These are phyloP conservation scores for Arizona elegans DNA, from an alignment of 2,113 vertebrate species.

Conservation along the genomic window DNA sequence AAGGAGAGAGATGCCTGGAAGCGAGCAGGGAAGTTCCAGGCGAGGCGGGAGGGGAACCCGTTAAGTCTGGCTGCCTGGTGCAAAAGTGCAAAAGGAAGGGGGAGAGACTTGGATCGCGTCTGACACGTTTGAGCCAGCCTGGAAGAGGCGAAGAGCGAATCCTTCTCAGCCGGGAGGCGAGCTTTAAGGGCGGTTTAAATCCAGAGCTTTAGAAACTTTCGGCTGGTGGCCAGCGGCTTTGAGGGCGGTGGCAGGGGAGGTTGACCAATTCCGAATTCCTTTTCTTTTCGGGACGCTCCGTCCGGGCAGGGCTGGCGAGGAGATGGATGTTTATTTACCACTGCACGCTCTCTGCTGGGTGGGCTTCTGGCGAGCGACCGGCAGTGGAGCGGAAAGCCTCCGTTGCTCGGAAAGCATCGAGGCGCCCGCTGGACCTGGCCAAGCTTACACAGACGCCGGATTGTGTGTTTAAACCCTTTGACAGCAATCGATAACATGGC, in stretches of 20 bases:
- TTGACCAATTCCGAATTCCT: not conserved
- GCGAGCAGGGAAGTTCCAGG: not conserved
- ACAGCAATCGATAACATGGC: not conserved
- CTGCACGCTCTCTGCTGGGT: not conserved
- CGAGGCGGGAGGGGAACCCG: not conserved
- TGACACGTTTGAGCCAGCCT: not conserved
- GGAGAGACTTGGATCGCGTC: not conserved
- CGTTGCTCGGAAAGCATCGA: not conserved
- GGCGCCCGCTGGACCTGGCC: not conserved
- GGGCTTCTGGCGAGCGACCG: not conserved
- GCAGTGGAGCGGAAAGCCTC: not conserved
- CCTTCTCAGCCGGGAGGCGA: not conserved
- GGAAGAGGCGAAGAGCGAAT: no score
- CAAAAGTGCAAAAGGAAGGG: not conserved
- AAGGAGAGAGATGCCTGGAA: not conserved
- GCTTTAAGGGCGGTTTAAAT: not conserved
- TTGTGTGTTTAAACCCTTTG: not conserved
- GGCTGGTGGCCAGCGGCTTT: not conserved
- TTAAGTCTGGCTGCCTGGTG: constrained; percentile 1
- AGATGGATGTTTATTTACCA: not conserved
- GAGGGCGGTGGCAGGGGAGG: not conserved
- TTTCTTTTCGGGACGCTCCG: not conserved
- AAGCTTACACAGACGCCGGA: not conserved
- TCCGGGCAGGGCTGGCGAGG: not conserved
- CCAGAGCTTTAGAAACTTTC: not conserved